These are phyloP conservation scores for Sesamia nonagrioides DNA, from an alignment of 1,140 invertebrate genomes.

Conservation along the genomic window DNA sequence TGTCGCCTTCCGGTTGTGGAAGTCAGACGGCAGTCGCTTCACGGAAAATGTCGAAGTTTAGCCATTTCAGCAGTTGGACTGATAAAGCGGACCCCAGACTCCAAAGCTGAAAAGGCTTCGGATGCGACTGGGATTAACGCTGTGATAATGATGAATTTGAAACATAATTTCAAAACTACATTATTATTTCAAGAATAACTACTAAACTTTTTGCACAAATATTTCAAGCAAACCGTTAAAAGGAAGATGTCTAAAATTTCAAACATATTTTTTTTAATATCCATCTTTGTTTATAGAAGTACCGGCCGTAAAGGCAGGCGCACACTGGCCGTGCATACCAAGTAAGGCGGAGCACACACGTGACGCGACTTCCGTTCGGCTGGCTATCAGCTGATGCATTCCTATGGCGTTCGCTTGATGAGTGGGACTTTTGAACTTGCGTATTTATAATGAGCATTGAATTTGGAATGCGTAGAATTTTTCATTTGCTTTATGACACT, in stretches of 20 bases:
- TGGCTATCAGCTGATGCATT: constrained; percentile 47
- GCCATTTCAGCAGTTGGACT: too few relatives aligned
- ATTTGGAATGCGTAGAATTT: neutral
- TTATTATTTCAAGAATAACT: too few relatives aligned
- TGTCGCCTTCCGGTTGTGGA: too few relatives aligned
- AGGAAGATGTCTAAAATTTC: constrained; percentile 27
- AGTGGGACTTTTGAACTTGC: constrained; percentile 3
- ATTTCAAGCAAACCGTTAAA: constrained; percentile 13
- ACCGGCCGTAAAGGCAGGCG: constrained; percentile 47
- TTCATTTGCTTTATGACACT: neutral
- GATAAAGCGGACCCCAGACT: too few relatives aligned
- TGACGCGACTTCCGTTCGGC: constrained; percentile 69
- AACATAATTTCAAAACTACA: too few relatives aligned
- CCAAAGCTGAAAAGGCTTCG: too few relatives aligned
- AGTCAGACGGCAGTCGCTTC: too few relatives aligned
- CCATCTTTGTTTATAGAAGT: constrained; percentile 20
- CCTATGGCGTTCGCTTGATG: neutral
- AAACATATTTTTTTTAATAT: constrained; percentile 35
- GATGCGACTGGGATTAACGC: too few relatives aligned
- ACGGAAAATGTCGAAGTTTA: too few relatives aligned
- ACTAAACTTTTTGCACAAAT: neutral
- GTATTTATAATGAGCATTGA: neutral
- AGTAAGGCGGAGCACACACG: constrained; percentile 60
- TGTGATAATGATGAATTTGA: too few relatives aligned
- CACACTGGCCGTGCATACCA: constrained; percentile 63